Conservation (phyloP, 2,888 invertebrate species). For the Yponomeuta sedellus region DNA sequence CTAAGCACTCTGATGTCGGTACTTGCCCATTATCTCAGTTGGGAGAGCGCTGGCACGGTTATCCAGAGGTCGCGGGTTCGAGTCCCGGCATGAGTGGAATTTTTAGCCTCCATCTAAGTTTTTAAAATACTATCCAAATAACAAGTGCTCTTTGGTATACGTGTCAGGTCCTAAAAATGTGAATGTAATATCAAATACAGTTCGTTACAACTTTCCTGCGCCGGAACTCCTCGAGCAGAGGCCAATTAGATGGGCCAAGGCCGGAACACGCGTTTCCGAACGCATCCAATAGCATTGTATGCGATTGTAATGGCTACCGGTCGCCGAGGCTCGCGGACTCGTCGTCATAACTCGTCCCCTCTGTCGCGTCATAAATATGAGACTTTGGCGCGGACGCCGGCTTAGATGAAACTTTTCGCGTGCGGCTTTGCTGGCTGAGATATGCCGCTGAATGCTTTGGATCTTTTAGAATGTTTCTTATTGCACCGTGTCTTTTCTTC, state of each 20-base stretch:
- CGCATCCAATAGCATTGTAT: conserved; percentile 32
- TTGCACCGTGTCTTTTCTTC: neutral
- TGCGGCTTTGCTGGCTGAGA: conserved; percentile 9
- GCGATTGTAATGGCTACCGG: conserved; percentile 39
- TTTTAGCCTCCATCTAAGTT: no score
- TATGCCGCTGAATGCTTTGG: neutral
- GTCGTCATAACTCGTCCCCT: conserved; percentile 38
- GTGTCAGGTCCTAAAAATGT: no score
- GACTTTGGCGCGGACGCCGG: conserved; percentile 29
- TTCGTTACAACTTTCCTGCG: no score
- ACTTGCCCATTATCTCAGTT: no score
- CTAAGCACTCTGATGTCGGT: no score
- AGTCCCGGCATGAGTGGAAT: no score
- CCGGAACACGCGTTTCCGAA: neutral
- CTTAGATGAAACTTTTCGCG: conserved; percentile 19
- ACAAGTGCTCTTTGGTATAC: no score
- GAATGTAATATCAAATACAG: no score
- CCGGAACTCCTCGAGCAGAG: neutral
- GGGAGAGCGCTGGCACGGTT: no score
- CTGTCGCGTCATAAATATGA: conserved; percentile 38
- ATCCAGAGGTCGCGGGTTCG: no score
- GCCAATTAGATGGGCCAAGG: neutral
- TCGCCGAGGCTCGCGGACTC: conserved; percentile 19
- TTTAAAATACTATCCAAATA: no score
- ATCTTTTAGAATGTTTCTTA: neutral